phyloP scores from a whole-genome alignment of 2,113 vertebrate genomes.

The Todiramphus chloris region DNA sequence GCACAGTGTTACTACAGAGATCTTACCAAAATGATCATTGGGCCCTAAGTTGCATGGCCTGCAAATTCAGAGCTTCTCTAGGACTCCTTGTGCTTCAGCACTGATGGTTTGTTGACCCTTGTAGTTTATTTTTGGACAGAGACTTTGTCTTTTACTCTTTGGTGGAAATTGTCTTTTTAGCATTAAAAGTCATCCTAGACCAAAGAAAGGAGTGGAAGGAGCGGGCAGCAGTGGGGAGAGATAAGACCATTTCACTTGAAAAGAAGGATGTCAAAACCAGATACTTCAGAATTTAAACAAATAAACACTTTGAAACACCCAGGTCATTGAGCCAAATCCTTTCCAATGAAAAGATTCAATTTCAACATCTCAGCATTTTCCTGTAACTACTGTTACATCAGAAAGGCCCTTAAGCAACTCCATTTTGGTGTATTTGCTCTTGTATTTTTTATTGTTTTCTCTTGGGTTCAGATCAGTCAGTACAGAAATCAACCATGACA shows the following conservation, averaged over 20 bases:
- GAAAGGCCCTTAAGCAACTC: background rate
- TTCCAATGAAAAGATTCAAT: background rate
- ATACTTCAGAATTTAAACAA: background rate
- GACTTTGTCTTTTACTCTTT: background rate
- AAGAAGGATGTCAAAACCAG: background rate
- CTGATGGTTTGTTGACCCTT: background rate
- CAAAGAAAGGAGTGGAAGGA: background rate
- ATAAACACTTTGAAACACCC: background rate
- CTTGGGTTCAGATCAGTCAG: background rate
- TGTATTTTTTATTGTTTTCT: background rate
- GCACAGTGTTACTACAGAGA: background rate
- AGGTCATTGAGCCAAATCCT: background rate
- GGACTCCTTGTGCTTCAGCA: background rate
- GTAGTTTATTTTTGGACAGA: background rate
- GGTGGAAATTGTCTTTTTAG: background rate
- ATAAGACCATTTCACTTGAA: background rate
- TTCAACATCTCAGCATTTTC: background rate
- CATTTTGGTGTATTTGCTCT: background rate
- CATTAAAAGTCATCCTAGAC: background rate
- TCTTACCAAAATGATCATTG: background rate
- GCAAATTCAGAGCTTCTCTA: background rate
- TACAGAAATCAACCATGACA: background rate
- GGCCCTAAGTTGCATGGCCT: background rate
- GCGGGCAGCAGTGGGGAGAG: rapidly evolving
- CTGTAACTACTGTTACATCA: background rate